Base-by-base conservation (phyloP, 2,888 invertebrate genomes). In the Pandemis corylana region DNA sequence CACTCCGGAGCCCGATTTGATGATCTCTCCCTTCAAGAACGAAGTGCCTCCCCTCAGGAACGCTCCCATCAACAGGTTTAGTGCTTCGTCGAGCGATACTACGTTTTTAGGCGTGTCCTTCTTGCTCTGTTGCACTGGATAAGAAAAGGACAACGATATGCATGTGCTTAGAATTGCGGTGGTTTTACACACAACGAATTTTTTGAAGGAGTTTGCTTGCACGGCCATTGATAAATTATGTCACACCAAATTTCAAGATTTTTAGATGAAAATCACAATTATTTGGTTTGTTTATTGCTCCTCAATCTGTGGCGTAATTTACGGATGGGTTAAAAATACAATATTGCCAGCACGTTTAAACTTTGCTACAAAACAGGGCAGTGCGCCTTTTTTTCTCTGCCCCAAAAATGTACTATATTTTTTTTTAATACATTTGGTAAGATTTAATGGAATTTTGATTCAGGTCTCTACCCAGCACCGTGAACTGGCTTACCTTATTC, bases 11-110 rank as follows among this genome's bases (percentile, higher is more conserved):
- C 97, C 97, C 5, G 99, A 98, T 92, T 99, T 99, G 80, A 99
- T 99, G 86, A 99, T 99, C 93, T 99, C 99, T 28, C 98, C 98
- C 91, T 99, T 99, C 41, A 99, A 94, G 88, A 99, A 99, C 0
- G 98, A 98, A 2, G 97, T 98, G 13, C 99, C 99, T 0, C 99
- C 99, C 76, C 98, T 95, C 5, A 99, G 91, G 92, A 99, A 99
- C 10, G 99, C 99, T 0, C 98, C 97, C 96, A 99, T 97, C 79
- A 99, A 91, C 76, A 99, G 96, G 79, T 97, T 97, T 75, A 99
- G 92, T 0, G 98, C 98, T 89, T 99, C 99, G 77, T 99, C 99
- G 59, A 99, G 87, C 0, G 98, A 97, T 20, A 97, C 96, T 61
- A 96, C 94, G 76, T 93, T 93, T 85, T 97, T 97, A 0, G 93